Evolutionary conservation across 2,113 vertebrate species (phyloP).

Genomic region (Xenopus laevis): DNA sequence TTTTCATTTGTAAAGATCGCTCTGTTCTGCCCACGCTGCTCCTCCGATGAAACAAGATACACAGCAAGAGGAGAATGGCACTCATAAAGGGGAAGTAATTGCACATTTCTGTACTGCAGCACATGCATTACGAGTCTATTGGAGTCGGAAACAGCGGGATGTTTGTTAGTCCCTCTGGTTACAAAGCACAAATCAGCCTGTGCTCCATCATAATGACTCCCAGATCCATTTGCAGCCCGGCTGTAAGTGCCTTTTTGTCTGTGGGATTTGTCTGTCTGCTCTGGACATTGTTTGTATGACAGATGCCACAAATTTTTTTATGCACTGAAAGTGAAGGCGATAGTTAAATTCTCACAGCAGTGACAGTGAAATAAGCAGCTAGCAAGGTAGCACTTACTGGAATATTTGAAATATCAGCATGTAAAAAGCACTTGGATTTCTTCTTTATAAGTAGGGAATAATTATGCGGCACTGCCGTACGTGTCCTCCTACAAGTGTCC

Average conservation of each 20-base stretch:
- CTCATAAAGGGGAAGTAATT: too few relatives aligned
- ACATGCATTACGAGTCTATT: too few relatives aligned
- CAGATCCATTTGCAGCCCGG: neutral
- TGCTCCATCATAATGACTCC: slow-evolving; percentile 2
- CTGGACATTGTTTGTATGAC: slow-evolving; percentile 33
- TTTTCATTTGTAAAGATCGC: too few relatives aligned
- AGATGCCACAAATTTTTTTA: slow-evolving; percentile 30
- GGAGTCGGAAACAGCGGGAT: too few relatives aligned
- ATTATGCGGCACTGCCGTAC: slow-evolving; percentile 2
- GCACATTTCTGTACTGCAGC: too few relatives aligned
- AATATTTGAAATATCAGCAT: slow-evolving; percentile 8
- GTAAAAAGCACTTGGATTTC: slow-evolving; percentile 7
- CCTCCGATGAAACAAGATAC: too few relatives aligned
- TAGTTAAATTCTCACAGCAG: slow-evolving; percentile 32
- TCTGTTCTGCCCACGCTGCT: too few relatives aligned
- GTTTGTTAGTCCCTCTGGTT: too few relatives aligned
- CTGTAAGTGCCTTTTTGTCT: slow-evolving; percentile 11
- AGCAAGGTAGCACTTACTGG: neutral
- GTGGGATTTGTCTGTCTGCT: slow-evolving; percentile 9
- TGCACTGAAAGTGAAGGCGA: slow-evolving; percentile 23
- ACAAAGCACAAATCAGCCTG: too few relatives aligned
- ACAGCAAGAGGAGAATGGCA: too few relatives aligned
- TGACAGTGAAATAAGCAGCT: slow-evolving; percentile 26
- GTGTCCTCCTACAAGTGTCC: too few relatives aligned
- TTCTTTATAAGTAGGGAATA: slow-evolving; percentile 26